Evolutionary conservation across 2,113 vertebrate species (phyloP).

Genomic region (Raphicerus campestris): DNA sequence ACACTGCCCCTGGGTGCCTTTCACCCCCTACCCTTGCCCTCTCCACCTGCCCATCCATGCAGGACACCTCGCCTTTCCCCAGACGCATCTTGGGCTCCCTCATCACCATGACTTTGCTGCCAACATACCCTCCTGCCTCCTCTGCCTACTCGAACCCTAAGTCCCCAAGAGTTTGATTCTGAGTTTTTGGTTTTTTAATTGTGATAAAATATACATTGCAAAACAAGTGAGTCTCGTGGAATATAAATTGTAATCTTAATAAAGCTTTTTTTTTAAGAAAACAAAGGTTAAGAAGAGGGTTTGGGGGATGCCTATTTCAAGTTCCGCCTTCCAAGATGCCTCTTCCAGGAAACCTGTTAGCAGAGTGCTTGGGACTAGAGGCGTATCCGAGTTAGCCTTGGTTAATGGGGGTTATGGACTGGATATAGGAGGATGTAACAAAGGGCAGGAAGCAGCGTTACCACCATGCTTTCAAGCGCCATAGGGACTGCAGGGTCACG

Average conservation of each 20-base stretch:
- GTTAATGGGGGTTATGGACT: neutral
- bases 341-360: neutral
- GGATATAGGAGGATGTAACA: neutral
- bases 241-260: neutral
- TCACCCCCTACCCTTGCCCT: neutral
- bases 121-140: neutral
- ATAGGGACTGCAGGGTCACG: neutral
- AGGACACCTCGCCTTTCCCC: neutral
- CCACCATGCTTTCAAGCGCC: neutral
- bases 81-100: rapidly evolving
- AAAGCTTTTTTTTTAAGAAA: neutral
- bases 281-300: neutral
- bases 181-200: neutral
- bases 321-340: too few species aligned
- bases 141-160: neutral
- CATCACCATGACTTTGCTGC: neutral
- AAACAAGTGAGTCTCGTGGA: neutral
- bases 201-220: neutral
- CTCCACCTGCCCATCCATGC: neutral
- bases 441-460: neutral
- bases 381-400: neutral
- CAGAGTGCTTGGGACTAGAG: neutral
- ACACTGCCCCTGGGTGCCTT: neutral
- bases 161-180: neutral
- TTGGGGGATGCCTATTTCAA: neutral